Base-by-base conservation (phyloP, 2,888 invertebrate species). In the Xestia c-nigrum region DNA sequence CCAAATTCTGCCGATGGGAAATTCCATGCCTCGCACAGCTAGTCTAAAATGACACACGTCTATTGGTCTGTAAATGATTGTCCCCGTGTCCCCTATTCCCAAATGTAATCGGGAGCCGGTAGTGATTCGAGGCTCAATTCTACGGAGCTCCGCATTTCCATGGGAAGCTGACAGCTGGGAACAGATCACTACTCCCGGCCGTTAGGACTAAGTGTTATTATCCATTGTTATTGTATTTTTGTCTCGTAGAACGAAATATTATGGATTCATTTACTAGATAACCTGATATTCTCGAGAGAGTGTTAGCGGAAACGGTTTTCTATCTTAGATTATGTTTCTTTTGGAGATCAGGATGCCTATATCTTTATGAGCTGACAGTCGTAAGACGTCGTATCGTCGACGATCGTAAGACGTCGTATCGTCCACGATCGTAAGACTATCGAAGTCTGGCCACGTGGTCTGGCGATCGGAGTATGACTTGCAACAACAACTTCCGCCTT, bases 151-250 rank as follows among this genome's bases (percentile, higher is more conserved):
- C 43, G 57, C 67, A 65, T 47, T 71, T 81, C 61, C 71, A 64
- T 83, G 83, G 72, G 83, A 83, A 85, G n/a, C 40, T 38, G 75
- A 59, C 85, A 75, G 72, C 69, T 85, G 85, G 43, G 57, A 65
- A 61, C 61, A 55, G 74, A 73, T 79, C 84, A 50, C 68, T 50
- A 43, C 31, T 63, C 70, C 52, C 69, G 50, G 46, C 24, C n/a
- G 67, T 67, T 52, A 71, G 14, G 66, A 50, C 24, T 72, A 46
- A 66, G 72, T 71, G 80, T 70, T 73, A 63, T 57, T 72, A 64
- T 73, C 63, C 64, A 57, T 40, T 73, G 72, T 63, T 55, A 40
- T 40, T 80, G 38, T 68, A 38, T 57, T 50, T 50, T 50, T 68
- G 21, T 67, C 14, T 38, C 43, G 31, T 31, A 31, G 43, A 43